Evolutionary conservation across 2,797 vertebrate species (phyloP), one percentile per base, ranked within the genome.

Genomic region (Ispidina picta): DNA sequence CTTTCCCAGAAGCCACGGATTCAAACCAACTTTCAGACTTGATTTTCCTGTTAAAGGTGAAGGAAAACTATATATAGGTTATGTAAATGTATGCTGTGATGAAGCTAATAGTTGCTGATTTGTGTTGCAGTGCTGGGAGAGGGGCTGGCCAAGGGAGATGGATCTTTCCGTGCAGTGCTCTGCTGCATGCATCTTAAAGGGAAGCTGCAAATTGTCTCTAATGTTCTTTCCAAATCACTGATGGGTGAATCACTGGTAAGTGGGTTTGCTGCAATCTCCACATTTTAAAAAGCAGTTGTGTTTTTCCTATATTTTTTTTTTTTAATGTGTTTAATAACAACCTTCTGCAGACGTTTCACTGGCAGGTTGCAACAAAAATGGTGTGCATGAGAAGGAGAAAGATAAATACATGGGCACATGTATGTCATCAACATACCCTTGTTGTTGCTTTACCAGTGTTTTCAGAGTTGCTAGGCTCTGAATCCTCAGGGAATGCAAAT

Each of bases 211-310:
- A 98, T 98, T 95, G 99, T 99, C 85, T 98, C 98, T 94, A 98
- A 92, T 96, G 98, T 99, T 97, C 98, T 99, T 93, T 98, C 99
- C 91, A 99, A 99, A 98, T 98, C 99, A 87, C 98, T 99, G 96
- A 98, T 98, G 89, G 99, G 99, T 96, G 99, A 99, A 97, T 99
- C 98, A 96, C 97, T 99, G 99, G 99, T 99, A 98, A 74, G 97
- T 96, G 86, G 73, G 68, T 88, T 88, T 94, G 51, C 60, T 90
- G 35, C 52, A 46, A 41, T 83, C 62, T 83, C 12, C 55, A 6
- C 62, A 15, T 44, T 48, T 95, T 69, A 6, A 83, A 68, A 60
- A 82, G 78, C 17, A 60, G 29, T 74, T 83, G 91, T 94, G 12
- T 59, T 48, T 94, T 91, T 92, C 37, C 73, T 87, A 86, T 28